Conservation (phyloP, 1,140 invertebrate species). For the Drosophila burlai region DNA sequence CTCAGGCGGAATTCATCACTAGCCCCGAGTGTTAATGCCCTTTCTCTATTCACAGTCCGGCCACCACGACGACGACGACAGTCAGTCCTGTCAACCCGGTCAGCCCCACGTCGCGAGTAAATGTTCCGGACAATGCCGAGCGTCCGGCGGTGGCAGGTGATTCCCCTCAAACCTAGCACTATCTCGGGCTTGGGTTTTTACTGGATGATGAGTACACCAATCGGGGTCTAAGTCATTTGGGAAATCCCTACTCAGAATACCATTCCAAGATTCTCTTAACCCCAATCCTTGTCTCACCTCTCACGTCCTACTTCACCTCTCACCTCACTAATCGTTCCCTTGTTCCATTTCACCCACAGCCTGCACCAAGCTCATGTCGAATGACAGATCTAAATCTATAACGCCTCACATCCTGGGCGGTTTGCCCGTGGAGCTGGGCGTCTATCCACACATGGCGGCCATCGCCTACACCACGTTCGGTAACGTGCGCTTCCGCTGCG, state of each 20-base stretch:
- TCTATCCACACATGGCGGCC: constrained; percentile 82
- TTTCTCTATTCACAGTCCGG: background rate
- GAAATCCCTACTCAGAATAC: background rate
- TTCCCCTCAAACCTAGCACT: background rate
- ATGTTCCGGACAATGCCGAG: constrained; percentile 27
- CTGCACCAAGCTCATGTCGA: constrained; percentile 33
- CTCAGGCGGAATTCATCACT: constrained; percentile 11
- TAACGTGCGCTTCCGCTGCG: constrained; percentile 82
- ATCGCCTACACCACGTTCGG: constrained; percentile 55
- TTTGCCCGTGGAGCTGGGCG: constrained; percentile 47
- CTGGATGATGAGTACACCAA: too few species aligned
- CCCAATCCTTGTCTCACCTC: too few species aligned
- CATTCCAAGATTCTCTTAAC: background rate
- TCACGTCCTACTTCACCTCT: too few species aligned
- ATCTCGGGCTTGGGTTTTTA: constrained; percentile 4
- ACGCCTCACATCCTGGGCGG: constrained; percentile 71
- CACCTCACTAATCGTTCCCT: too few species aligned
- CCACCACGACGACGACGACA: constrained; percentile 12
- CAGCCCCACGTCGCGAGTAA: constrained; percentile 16
- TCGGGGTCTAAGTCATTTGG: background rate
- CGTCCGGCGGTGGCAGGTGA: constrained; percentile 33
- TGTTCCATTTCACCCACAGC: constrained; percentile 17
- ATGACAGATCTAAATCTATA: constrained; percentile 1
- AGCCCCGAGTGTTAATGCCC: background rate
- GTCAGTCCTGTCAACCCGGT: constrained; percentile 1